Evolutionary conservation across 2,888 invertebrate genomes (phyloP).

Genomic region (Eugnorisma glareosa): DNA sequence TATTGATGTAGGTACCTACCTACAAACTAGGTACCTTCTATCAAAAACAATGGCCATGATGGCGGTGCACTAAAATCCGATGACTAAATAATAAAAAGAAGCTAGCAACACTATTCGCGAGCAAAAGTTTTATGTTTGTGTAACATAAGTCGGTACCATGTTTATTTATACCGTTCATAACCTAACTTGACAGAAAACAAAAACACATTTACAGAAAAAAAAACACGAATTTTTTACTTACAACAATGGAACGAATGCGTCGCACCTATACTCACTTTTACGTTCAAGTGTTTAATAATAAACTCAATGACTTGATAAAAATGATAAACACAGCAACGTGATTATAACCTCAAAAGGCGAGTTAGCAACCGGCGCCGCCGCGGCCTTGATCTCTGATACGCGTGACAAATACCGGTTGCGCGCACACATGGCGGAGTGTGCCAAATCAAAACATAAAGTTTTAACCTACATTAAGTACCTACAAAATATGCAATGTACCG

Average conservation of each 20-base stretch:
- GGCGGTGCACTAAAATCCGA: background rate
- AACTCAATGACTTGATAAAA: constrained; percentile 9
- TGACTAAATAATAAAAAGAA: background rate
- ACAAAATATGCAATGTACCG: background rate
- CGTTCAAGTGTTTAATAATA: constrained; percentile 16
- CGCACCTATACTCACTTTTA: constrained; percentile 23
- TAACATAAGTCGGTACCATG: too few relatives aligned
- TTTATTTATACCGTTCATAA: constrained; percentile 36
- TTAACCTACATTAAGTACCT: background rate
- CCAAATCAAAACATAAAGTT: constrained; percentile 30
- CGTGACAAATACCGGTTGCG: constrained; percentile 30
- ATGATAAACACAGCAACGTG: constrained; percentile 38
- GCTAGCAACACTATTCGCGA: constrained; percentile 31
- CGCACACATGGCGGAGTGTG: constrained; percentile 14
- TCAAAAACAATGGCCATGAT: background rate
- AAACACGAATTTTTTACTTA: background rate
- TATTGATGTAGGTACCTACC: background rate
- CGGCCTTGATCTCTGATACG: constrained; percentile 48
- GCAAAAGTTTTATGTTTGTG: too few relatives aligned
- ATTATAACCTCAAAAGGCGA: constrained; percentile 50
- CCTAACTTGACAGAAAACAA: background rate
- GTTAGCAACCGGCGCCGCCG: constrained; percentile 27
- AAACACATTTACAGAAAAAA: background rate
- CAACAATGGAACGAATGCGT: background rate
- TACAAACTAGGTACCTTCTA: too few relatives aligned